These are phyloP conservation scores for Phallusia fumigata DNA, from an alignment of 23 tunicate genomes.

Conservation along the genomic window DNA sequence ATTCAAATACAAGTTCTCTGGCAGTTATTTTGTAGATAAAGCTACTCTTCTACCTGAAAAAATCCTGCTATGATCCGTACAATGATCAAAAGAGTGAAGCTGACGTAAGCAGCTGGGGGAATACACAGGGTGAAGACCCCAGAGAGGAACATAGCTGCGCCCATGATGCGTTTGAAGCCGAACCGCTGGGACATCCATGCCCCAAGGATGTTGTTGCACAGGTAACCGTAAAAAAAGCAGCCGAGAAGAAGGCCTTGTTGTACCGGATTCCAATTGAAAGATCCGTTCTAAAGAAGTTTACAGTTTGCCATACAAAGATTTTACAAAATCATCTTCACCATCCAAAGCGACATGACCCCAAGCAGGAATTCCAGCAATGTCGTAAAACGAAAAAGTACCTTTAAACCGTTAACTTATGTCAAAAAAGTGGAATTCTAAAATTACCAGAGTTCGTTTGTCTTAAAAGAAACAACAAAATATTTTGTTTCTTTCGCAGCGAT, in stretches of 20 bases:
- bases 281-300: conserved; percentile 52
- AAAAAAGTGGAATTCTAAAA: too few relatives aligned
- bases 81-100: conserved; percentile 53
- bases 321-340: too few relatives aligned
- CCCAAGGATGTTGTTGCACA: conserved; percentile 59
- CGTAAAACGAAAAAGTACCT: too few relatives aligned
- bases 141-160: conserved; percentile 55
- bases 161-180: conserved; percentile 67
- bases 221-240: conserved; percentile 70
- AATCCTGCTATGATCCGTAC: conserved; percentile 58
- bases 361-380: too few relatives aligned
- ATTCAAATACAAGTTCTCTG: too few relatives aligned
- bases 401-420: too few relatives aligned
- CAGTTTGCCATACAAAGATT: too few relatives aligned
- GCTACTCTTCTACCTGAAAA: conserved; percentile 78
- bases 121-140: conserved; percentile 42
- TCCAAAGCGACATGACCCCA: too few relatives aligned
- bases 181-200: conserved; percentile 56
- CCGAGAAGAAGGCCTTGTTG: conserved; percentile 55
- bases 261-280: conserved; percentile 49
- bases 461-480: too few relatives aligned
- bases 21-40: too few relatives aligned
- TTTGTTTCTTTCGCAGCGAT: too few relatives aligned
- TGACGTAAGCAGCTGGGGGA: conserved; percentile 50
- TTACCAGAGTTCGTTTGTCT: too few relatives aligned